Evolutionary conservation across 2,113 vertebrate genomes (phyloP).

Genomic region (Urocitellus parryii): DNA sequence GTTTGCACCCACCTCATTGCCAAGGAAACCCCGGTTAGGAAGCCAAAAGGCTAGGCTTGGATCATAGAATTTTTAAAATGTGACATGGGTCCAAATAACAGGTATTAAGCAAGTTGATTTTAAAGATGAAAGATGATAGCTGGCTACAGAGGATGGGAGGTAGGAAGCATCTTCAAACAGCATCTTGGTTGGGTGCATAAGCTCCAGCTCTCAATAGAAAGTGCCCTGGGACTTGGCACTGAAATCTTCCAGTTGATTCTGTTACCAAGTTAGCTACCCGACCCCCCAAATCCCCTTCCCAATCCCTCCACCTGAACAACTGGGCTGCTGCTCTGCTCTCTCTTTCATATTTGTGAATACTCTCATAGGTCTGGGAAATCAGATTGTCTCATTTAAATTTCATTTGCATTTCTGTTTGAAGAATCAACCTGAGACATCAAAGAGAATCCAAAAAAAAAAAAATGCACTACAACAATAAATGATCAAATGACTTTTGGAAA

Average conservation of each 20-base stretch:
- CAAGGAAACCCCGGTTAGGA: neutral
- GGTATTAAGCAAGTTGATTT: neutral
- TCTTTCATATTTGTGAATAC: conserved; percentile 76
- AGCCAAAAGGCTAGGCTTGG: neutral
- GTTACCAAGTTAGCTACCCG: neutral
- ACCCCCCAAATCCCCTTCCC: neutral
- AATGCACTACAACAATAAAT: conserved; percentile 75
- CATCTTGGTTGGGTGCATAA: neutral
- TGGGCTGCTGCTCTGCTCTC: neutral
- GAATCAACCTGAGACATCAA: conserved; percentile 84
- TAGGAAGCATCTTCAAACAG: neutral
- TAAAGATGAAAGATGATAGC: neutral
- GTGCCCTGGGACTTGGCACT: neutral
- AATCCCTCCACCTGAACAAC: neutral
- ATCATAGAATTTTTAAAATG: neutral
- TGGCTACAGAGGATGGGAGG: neutral
- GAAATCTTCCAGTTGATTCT: neutral
- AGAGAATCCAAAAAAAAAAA: conserved; percentile 72
- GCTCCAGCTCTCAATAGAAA: neutral
- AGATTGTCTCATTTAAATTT: conserved; percentile 85
- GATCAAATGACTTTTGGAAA: conserved; percentile 81
- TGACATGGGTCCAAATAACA: neutral
- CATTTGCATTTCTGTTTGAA: conserved; percentile 85
- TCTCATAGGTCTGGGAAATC: conserved; percentile 75
- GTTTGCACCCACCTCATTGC: neutral